Conservation (phyloP, 1,140 invertebrate species). For the Aphidius ervi region DNA sequence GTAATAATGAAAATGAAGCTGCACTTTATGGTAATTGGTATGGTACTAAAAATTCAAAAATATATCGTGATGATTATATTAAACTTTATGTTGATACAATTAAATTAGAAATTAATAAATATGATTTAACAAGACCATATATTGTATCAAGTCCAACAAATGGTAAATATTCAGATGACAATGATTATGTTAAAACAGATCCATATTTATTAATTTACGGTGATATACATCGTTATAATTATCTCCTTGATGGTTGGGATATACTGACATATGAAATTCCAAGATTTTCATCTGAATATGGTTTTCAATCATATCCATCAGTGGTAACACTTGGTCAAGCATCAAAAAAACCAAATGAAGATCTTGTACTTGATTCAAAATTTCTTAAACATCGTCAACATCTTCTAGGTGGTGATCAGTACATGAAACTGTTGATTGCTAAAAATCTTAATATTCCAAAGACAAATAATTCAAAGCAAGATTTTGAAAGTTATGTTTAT, state of each 20-base stretch:
- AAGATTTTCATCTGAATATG: conserved; percentile 93
- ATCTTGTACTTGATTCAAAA: conserved; percentile 61
- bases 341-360: conserved; percentile 48
- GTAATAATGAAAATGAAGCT: conserved; percentile 97
- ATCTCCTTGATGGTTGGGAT: conserved; percentile 77
- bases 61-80: conserved; percentile 78
- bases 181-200: conserved; percentile 72
- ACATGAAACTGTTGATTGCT: conserved; percentile 58
- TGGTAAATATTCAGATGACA: conserved; percentile 69
- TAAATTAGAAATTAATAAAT: conserved; percentile 59
- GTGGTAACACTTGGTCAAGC: conserved; percentile 59
- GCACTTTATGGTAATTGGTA: conserved; percentile 85
- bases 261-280: conserved; percentile 70
- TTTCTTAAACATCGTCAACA: conserved; percentile 79
- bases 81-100: conserved; percentile 82
- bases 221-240: conserved; percentile 94
- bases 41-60: conserved; percentile 55
- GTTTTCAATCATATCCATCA: conserved; percentile 85
- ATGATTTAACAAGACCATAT: conserved; percentile 66
- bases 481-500: conserved; percentile 58
- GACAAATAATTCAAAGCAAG: conserved; percentile 49
- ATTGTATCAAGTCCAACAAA: conserved; percentile 91
- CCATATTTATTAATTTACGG: conserved; percentile 80
- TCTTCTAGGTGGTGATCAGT: conserved; percentile 64
- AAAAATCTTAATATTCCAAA: conserved; percentile 60